A percentile compares a stretch with the other conserved stretches of the same genome.
phyloP scores from a whole-genome alignment of 1,140 invertebrate species.

The Aphelenchoides avenae region DNA sequence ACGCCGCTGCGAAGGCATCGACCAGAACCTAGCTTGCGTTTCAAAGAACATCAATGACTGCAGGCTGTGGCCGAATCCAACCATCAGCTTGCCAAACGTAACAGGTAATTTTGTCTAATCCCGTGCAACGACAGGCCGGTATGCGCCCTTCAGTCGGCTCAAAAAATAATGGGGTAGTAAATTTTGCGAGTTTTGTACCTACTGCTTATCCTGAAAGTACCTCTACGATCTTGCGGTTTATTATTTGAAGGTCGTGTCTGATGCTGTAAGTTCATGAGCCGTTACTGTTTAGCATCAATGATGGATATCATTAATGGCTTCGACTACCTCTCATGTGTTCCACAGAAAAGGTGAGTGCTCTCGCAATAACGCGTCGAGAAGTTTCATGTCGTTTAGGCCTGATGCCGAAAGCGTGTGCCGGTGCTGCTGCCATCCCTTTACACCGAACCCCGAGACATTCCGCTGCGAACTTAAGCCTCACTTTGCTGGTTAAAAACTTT shows the following conservation, averaged over 20 bases:
- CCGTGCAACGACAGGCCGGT: constrained; percentile 17
- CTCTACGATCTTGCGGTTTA: constrained; percentile 14
- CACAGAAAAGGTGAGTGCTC: constrained; percentile 37
- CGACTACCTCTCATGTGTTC: constrained; percentile 48
- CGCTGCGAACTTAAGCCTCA: constrained; percentile 51
- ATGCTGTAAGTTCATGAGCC: background rate
- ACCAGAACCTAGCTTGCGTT: constrained; percentile 42
- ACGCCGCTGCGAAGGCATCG: constrained; percentile 49
- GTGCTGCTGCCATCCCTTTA: constrained; percentile 54
- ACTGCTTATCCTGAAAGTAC: background rate
- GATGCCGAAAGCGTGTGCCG: constrained; percentile 38
- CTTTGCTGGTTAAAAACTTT: no score
- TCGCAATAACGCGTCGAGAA: constrained; percentile 17
- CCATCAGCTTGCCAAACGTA: constrained; percentile 46
- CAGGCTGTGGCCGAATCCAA: constrained; percentile 51
- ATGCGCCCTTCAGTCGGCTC: constrained; percentile 1
- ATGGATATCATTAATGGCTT: constrained; percentile 49
- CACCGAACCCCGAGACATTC: constrained; percentile 53
- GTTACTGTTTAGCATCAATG: constrained; percentile 21
- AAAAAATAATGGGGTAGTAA: background rate
- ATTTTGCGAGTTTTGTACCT: background rate
- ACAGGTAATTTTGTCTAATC: no score
- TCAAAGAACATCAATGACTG: constrained; percentile 32
- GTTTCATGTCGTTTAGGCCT: background rate
- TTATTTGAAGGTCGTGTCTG: background rate